Evolutionary conservation across 2,888 invertebrate genomes (phyloP), one percentile per base, ranked within the genome.

Genomic region (Microchrysa polita): DNA sequence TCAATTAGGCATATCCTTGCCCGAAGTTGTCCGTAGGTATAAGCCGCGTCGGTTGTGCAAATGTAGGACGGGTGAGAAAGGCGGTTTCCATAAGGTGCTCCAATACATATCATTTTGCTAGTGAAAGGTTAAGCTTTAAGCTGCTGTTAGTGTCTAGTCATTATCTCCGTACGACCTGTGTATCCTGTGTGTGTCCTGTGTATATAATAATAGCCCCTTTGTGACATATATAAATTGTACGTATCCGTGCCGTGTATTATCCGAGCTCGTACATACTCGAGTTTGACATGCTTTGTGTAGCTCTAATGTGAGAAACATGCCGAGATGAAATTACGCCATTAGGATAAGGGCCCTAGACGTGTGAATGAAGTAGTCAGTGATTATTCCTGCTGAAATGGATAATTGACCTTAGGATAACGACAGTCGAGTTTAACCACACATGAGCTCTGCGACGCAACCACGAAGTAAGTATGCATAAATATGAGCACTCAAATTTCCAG

Each of bases 361-460:
- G 61, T 61, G 23, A 61, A 61, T 61, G 61, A 61, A 61, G 61
- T 61, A 23, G 34, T 61, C 61, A 61, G 61, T 61, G 61, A 40
- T n/a, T 23, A 61, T 61, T 61, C 23, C 61, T 14, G 16, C 61
- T 61, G 61, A 61, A 61, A 61, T 61, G 61, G 61, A 61, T 61
- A 61, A 61, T 61, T 61, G 61, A 61, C 61, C 40, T 61, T 23
- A 61, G 61, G 61, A 61, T 61, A 61, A 34, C 61, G 61, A 27
- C 16, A 61, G 61, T 40, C 23, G 61, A 61, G 61, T 40, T n/a
- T 40, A 40, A 10, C 27, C 55, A 18, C 27, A 61, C 61, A 61
- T 61, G 61, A 61, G 61, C 61, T 27, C 16, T n/a, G 61, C 34
- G 61, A 61, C 61, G 61, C n/a, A 61, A 61, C 23, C n/a, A 18